Conservation (phyloP, 2,797 vertebrate genomes). For the Urophycis tenuis region DNA sequence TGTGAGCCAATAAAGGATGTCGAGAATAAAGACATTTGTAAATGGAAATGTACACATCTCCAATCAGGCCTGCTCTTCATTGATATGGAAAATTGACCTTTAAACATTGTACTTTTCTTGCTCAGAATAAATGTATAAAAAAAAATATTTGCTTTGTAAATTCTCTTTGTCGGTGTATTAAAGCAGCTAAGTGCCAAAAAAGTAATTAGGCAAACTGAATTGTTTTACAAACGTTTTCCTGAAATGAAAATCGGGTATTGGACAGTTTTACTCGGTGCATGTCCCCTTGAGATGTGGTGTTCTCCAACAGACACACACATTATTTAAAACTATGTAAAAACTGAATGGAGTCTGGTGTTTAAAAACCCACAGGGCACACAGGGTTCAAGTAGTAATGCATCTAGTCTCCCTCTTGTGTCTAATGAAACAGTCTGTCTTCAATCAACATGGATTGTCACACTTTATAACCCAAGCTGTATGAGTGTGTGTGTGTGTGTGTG, state of each 20-base stretch:
- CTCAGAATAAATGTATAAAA: neutral
- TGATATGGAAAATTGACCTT: slow-evolving; percentile 2
- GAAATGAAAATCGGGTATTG: neutral
- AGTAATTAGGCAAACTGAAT: neutral
- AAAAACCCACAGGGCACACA: no score
- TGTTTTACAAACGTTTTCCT: neutral
- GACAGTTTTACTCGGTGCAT: neutral
- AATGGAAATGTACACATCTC: neutral
- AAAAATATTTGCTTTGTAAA: neutral
- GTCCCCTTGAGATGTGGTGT: neutral
- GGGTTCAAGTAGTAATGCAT: neutral
- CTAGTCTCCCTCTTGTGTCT: neutral
- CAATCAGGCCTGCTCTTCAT: neutral
- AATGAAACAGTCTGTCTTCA: neutral
- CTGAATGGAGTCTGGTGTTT: neutral
- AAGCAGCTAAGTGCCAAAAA: neutral
- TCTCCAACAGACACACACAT: neutral
- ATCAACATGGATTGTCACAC: neutral
- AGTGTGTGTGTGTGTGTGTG: no score
- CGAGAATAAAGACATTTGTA: neutral
- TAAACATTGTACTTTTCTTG: neutral
- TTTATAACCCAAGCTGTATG: neutral
- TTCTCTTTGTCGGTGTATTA: neutral
- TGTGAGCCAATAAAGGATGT: neutral
- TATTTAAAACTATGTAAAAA: neutral